phyloP scores from a whole-genome alignment of 2,888 invertebrate genomes.

The Pollenia angustigena region DNA sequence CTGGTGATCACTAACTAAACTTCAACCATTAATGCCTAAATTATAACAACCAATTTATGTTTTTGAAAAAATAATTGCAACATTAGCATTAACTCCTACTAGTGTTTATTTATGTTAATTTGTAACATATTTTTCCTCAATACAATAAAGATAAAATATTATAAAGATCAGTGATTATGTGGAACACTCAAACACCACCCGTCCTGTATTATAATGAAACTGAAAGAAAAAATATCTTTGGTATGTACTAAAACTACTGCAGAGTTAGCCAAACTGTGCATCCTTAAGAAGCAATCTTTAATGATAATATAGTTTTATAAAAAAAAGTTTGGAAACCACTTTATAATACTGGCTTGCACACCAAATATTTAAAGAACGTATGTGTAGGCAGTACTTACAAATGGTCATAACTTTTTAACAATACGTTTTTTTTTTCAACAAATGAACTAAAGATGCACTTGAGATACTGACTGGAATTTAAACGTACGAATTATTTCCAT shows the following conservation, averaged over 20 bases:
- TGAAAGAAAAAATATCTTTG: no score
- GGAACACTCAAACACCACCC: neutral
- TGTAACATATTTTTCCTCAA: slow-evolving; percentile 20
- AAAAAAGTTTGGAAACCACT: neutral
- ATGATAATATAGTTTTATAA: no score
- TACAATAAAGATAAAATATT: slow-evolving; percentile 36
- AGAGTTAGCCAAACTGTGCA: no score
- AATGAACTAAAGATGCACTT: slow-evolving; percentile 7
- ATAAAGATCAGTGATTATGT: slow-evolving; percentile 48
- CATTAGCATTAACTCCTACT: slow-evolving; percentile 36
- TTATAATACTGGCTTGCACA: neutral
- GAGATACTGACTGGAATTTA: neutral
- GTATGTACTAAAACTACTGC: no score
- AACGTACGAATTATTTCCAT: neutral
- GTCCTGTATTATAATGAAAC: neutral
- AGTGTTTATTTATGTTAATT: slow-evolving; percentile 42
- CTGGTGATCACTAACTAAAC: neutral
- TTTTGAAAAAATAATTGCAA: neutral
- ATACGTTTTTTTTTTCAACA: slow-evolving; percentile 2
- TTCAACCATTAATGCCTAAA: neutral
- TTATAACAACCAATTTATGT: neutral
- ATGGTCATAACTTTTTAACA: slow-evolving; percentile 41
- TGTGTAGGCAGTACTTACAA: slow-evolving; percentile 37
- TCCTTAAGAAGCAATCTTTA: no score
- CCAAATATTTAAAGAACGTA: slow-evolving; percentile 4